phyloP scores from a whole-genome alignment of 2,888 invertebrate species.

The Andrena trimmerana region DNA sequence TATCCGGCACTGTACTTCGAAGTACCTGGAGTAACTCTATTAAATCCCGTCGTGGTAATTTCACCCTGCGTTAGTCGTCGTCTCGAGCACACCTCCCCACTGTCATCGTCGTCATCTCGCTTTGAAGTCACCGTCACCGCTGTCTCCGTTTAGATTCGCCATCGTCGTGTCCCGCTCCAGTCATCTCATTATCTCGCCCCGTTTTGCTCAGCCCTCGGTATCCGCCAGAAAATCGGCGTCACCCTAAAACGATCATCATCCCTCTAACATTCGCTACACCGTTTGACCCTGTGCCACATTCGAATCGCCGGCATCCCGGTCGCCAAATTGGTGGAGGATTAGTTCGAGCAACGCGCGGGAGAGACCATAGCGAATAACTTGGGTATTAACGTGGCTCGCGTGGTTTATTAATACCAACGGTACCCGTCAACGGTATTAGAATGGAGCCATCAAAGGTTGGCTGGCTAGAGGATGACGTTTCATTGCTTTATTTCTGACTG shows the following conservation, averaged over 20 bases:
- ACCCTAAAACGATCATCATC: conserved; percentile 21
- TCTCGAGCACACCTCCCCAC: neutral
- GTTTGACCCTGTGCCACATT: neutral
- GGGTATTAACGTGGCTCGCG: neutral
- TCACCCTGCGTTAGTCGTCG: too few species aligned
- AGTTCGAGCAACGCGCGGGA: neutral
- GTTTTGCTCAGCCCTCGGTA: conserved; percentile 24
- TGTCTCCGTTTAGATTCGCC: neutral
- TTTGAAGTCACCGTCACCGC: conserved; percentile 5
- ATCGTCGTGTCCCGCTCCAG: neutral
- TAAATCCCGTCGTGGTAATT: too few species aligned
- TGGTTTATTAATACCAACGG: conserved; percentile 2
- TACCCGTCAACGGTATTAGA: neutral
- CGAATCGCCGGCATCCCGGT: neutral
- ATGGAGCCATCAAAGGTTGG: neutral
- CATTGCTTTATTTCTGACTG: conserved; percentile 33
- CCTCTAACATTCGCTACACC: too few species aligned
- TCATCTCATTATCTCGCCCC: conserved; percentile 34
- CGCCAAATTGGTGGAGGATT: neutral
- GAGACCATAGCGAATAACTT: neutral
- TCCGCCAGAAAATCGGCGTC: conserved; percentile 13
- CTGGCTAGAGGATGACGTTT: conserved; percentile 4
- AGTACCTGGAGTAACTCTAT: too few species aligned
- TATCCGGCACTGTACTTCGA: too few species aligned
- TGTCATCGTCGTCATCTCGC: conserved; percentile 10